Percentiles rank a stretch among this genome's conserved stretches.
Conservation (phyloP, 2,797 vertebrate species). For the Neoniphon sammara region DNA sequence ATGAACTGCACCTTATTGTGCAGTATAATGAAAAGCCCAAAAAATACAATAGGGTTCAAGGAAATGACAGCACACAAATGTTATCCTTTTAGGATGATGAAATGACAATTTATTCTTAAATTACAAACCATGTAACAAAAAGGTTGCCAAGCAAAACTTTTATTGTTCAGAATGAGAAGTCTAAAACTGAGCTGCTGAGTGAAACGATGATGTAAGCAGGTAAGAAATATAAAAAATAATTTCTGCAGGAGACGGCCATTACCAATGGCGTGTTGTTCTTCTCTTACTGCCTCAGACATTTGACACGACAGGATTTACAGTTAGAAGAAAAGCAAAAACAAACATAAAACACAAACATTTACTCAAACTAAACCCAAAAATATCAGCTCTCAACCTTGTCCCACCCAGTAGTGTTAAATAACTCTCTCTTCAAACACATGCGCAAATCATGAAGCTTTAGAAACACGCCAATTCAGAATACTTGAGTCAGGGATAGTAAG, state of each 20-base stretch:
- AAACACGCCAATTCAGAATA: slow-evolving; percentile 67
- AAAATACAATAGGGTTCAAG: slow-evolving; percentile 9
- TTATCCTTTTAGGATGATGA: slow-evolving; percentile 65
- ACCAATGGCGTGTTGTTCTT: slow-evolving; percentile 44
- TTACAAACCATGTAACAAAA: slow-evolving; percentile 78
- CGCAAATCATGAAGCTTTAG: slow-evolving; percentile 71
- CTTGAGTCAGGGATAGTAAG: slow-evolving; percentile 52
- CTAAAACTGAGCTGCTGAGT: slow-evolving; percentile 61
- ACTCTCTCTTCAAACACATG: slow-evolving; percentile 76
- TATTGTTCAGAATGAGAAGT: slow-evolving; percentile 69
- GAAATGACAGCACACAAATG: slow-evolving; percentile 12
- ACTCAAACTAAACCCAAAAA: slow-evolving; percentile 60
- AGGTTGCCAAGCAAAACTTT: slow-evolving; percentile 68
- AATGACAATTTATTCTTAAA: slow-evolving; percentile 81
- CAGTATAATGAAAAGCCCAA: neutral
- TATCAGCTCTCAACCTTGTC: slow-evolving; percentile 51
- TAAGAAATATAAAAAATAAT: slow-evolving; percentile 74
- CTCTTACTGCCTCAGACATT: slow-evolving; percentile 51
- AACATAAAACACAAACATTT: slow-evolving; percentile 59
- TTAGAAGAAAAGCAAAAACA: slow-evolving; percentile 52
- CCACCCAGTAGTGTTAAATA: slow-evolving; percentile 68
- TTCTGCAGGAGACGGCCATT: slow-evolving; percentile 53
- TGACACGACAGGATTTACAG: slow-evolving; percentile 56
- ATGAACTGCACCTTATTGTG: neutral
- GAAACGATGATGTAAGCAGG: slow-evolving; percentile 57